These are phyloP conservation scores for Phortica magna DNA, from an alignment of 2,888 invertebrate genomes.

Conservation along the genomic window DNA sequence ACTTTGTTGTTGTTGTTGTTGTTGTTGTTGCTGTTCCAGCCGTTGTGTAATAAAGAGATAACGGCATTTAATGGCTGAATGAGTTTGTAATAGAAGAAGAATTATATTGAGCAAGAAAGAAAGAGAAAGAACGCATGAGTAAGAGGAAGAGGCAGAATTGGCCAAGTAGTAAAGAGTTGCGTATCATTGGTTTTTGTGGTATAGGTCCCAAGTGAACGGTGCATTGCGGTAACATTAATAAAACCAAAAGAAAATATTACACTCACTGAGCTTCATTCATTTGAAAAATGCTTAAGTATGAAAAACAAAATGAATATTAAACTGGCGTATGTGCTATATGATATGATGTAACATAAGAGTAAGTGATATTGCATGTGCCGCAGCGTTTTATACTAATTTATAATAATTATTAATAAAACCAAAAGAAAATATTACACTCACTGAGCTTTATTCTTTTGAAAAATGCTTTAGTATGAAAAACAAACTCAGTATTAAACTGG, in stretches of 20 bases:
- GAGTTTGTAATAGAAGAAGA: conserved; percentile 56
- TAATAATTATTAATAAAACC: background rate
- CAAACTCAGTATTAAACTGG: background rate
- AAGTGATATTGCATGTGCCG: no score
- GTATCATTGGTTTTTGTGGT: background rate
- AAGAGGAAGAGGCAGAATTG: background rate
- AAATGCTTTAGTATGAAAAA: background rate
- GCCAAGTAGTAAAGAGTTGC: conserved; percentile 6
- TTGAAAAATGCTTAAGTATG: background rate
- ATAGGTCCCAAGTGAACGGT: conserved; percentile 12
- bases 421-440: background rate
- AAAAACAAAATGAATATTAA: background rate
- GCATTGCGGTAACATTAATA: conserved; percentile 15
- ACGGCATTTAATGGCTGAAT: conserved; percentile 77
- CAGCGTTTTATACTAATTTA: no score
- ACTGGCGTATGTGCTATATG: background rate
- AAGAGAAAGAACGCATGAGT: background rate
- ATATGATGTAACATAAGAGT: no score
- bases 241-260: background rate
- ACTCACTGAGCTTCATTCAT: conserved; percentile 9
- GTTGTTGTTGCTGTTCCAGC: conserved; percentile 61
- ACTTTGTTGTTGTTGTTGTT: conserved; percentile 32
- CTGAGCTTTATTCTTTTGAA: conserved; percentile 4
- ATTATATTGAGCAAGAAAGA: conserved; percentile 37
- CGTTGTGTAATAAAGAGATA: conserved; percentile 77